Evolutionary conservation across 2,888 invertebrate species (phyloP).

Genomic region (Macropis europaea): DNA sequence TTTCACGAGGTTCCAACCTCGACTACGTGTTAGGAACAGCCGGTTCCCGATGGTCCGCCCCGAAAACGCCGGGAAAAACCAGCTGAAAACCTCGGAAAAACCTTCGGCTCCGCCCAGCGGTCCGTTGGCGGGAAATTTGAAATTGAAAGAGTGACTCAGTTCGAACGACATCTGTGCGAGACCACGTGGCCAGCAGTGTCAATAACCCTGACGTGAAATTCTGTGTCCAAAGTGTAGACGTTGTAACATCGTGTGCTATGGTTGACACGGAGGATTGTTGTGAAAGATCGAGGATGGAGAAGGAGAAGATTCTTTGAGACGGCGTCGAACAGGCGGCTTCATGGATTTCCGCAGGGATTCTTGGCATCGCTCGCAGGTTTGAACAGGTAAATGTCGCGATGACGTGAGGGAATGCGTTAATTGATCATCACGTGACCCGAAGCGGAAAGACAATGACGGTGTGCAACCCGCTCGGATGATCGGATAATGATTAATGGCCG

Average conservation of each 20-base stretch:
- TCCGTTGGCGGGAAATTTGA: constrained; percentile 34
- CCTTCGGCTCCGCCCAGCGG: not conserved
- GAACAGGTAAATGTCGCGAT: constrained; percentile 50
- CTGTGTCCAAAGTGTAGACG: not conserved
- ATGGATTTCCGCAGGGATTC: not conserved
- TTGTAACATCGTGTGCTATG: not conserved
- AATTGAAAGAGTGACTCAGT: constrained; percentile 26
- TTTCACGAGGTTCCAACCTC: constrained; percentile 55
- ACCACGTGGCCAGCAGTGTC: constrained; percentile 34
- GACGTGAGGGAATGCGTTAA: constrained; percentile 53
- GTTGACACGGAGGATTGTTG: not conserved
- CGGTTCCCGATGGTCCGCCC: not conserved
- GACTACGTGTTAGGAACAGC: constrained; percentile 3
- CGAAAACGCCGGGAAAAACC: not conserved
- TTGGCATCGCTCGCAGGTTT: constrained; percentile 29
- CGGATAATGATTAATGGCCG: constrained; percentile 53
- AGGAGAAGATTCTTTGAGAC: not conserved
- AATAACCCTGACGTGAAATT: constrained; percentile 1
- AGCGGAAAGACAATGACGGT: constrained; percentile 46
- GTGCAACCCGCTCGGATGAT: constrained; percentile 20
- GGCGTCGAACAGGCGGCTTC: not conserved
- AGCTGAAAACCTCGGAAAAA: not conserved
- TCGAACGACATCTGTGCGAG: constrained; percentile 41
- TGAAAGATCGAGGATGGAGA: no score
- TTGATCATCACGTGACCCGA: constrained; percentile 38